Evolutionary conservation across 1,140 invertebrate species (phyloP), one percentile per base, ranked within the genome.

Genomic region (Berghia stephanieae): DNA sequence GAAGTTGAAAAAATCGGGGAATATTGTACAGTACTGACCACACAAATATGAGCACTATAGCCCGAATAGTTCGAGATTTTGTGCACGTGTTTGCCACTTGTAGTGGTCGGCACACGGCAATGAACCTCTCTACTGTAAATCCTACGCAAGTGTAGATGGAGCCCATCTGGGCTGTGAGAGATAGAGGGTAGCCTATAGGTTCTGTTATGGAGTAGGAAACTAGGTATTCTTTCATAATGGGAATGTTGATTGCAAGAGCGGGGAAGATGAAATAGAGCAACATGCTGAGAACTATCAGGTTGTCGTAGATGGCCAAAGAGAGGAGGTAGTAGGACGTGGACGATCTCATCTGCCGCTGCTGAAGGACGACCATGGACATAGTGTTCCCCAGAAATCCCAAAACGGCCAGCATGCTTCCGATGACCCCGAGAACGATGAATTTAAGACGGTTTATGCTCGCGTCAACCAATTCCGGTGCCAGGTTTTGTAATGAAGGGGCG

Each of bases 71-170:
- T 10, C 91, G 82, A 2, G 90, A 89, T 82, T 92, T 92, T 18
- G 93, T 94, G 86, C 93, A 94, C 52, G 93, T 90, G 75, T 95
- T 95, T 69, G 95, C 92, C 0, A 96, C 96, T 78, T 93, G 92
- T 18, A 95, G 92, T 31, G 94, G 94, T 87, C 94, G 92, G 81
- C 93, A 94, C 16, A 95, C 93, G 52, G 93, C 94, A 75, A 94
- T 93, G 90, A 94, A 94, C 52, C 94, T 88, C 89, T 95, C 94
- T 67, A 94, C 91, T 10, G 94, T 94, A 85, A 95, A 94, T 34
- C 93, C 93, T 2, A 94, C 93, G 40, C 93, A 94, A 34, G 93
- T 93, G 86, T 93, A 99, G 73, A 98, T 96, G 27, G 96, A 96
- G 34, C 95, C 96, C 90, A 89, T 94, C 80, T 92, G 96, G 27